phyloP scores from a whole-genome alignment of 1,140 invertebrate species.

The Drosophila eugracilis region DNA sequence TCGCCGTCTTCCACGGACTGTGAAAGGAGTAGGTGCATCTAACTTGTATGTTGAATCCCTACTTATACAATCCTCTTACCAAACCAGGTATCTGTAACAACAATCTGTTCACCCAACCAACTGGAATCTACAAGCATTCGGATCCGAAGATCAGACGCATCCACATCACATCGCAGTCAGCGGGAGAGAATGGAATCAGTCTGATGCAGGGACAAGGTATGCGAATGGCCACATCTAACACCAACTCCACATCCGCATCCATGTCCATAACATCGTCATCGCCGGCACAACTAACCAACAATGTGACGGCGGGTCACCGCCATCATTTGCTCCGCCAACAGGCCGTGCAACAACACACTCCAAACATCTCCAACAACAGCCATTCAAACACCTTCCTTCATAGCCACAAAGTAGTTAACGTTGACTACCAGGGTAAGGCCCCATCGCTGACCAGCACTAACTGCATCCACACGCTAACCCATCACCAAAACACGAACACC shows the following conservation, averaged over 20 bases:
- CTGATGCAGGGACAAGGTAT: slow-evolving; percentile 69
- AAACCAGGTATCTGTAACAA: slow-evolving; percentile 39
- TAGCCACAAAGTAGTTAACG: slow-evolving; percentile 72
- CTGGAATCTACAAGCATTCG: slow-evolving; percentile 74
- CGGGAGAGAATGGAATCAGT: slow-evolving; percentile 34
- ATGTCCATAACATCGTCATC: slow-evolving; percentile 66
- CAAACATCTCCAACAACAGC: slow-evolving; percentile 27
- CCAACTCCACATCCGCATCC: slow-evolving; percentile 40
- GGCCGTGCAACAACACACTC: slow-evolving; percentile 29
- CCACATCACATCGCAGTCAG: slow-evolving; percentile 74
- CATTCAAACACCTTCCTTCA: slow-evolving; percentile 55
- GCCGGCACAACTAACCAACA: slow-evolving; percentile 50
- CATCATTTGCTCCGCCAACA: slow-evolving; percentile 57
- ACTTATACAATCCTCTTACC: background rate
- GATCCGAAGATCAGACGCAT: slow-evolving; percentile 81
- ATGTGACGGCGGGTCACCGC: slow-evolving; percentile 29
- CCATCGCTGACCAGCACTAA: slow-evolving; percentile 55
- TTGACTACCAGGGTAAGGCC: slow-evolving; percentile 77
- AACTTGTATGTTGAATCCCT: too few species aligned
- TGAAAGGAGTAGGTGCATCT: slow-evolving; percentile 63
- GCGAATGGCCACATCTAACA: slow-evolving; percentile 53
- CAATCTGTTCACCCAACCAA: slow-evolving; percentile 66
- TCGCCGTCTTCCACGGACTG: slow-evolving; percentile 81
- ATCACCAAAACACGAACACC: slow-evolving; percentile 10
- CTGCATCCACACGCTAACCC: slow-evolving; percentile 59